Percentiles rank a stretch among this genome's conserved stretches.
These are phyloP conservation scores for Gari tellinella DNA, from an alignment of 2,888 invertebrate species.

Conservation along the genomic window DNA sequence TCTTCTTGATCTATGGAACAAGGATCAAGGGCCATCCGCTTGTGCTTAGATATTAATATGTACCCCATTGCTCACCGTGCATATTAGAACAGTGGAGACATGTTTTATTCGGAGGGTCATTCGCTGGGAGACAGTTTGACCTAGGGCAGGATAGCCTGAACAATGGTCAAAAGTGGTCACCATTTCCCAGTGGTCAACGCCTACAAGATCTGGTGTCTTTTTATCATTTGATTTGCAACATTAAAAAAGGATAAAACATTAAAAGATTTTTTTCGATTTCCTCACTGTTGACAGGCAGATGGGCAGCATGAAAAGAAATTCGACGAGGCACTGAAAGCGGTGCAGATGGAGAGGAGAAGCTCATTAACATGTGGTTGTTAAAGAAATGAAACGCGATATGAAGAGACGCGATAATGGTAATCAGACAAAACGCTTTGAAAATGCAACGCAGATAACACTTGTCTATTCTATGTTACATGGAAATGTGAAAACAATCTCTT, in stretches of 20 bases:
- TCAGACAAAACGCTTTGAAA: too few relatives aligned
- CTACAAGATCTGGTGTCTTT: slow-evolving; percentile 55
- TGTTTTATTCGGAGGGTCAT: slow-evolving; percentile 55
- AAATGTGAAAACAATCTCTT: too few relatives aligned
- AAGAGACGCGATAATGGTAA: too few relatives aligned
- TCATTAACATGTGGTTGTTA: too few relatives aligned
- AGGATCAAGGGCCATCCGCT: slow-evolving; percentile 45
- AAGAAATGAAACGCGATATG: too few relatives aligned
- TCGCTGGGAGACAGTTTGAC: slow-evolving; percentile 49
- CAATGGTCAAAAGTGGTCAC: slow-evolving; percentile 36
- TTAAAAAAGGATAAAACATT: slow-evolving; percentile 57
- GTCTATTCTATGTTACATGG: too few relatives aligned
- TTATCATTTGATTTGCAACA: slow-evolving; percentile 43
- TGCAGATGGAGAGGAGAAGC: too few relatives aligned
- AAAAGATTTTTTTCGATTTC: slow-evolving; percentile 51
- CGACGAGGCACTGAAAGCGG: too few relatives aligned
- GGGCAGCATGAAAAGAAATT: slow-evolving; percentile 18
- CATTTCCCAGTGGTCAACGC: slow-evolving; percentile 39
- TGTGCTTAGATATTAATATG: slow-evolving; percentile 59
- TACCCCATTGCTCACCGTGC: slow-evolving; percentile 47
- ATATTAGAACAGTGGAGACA: slow-evolving; percentile 31
- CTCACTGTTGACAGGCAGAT: slow-evolving; percentile 37
- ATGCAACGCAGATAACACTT: too few relatives aligned
- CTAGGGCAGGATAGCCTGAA: slow-evolving; percentile 49
- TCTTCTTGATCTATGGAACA: slow-evolving; percentile 41